Base-by-base conservation (phyloP, 2,888 invertebrate species). In the Anarsia innoxiella region DNA sequence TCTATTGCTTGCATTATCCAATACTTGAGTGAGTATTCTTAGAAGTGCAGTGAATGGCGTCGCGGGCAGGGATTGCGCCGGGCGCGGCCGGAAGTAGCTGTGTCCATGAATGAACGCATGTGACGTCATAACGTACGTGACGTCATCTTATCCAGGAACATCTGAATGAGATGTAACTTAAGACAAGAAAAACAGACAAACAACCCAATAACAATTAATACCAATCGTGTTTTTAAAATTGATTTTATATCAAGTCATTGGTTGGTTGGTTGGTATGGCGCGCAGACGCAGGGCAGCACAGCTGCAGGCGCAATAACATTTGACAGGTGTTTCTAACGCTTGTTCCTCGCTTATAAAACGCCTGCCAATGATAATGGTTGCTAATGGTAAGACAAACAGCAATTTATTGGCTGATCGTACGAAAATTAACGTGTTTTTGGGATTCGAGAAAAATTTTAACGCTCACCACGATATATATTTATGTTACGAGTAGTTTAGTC, bases 261-360 rank as follows among this genome's bases (percentile, higher is more conserved):
- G 6, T 19, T 19, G 3, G 6, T 19, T 19, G 4, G 19, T 19
- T 19, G 19, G 25, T n/a, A 25, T 25, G n/a, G 4, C 25, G 25
- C n/a, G 25, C n/a, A 2, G 46, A 51, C 40, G 36, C 45, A 56
- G 59, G 60, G 60, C 54, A 40, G 42, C 50, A 51, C 79, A 78
- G 74, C 71, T 59, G 64, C 40, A 41, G 33, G 25, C 25, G 32
- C 43, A 41, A 55, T 39, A 49, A 45, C 50, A 63, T 76, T 80
- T 75, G 77, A 72, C 82, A 83, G 80, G 79, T 82, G 82, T 44
- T 47, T 69, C 75, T 80, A 77, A 72, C 59, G 35, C 31, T 35
- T 38, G 32, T 35, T 41, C 35, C 23, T 23, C 32, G 35, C 27
- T 23, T 26, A 14, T 14, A 33, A 14, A 34, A 23, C 15, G 15